These are phyloP conservation scores for Drosophila kepulauana DNA, from an alignment of 1,140 invertebrate species.

Conservation along the genomic window DNA sequence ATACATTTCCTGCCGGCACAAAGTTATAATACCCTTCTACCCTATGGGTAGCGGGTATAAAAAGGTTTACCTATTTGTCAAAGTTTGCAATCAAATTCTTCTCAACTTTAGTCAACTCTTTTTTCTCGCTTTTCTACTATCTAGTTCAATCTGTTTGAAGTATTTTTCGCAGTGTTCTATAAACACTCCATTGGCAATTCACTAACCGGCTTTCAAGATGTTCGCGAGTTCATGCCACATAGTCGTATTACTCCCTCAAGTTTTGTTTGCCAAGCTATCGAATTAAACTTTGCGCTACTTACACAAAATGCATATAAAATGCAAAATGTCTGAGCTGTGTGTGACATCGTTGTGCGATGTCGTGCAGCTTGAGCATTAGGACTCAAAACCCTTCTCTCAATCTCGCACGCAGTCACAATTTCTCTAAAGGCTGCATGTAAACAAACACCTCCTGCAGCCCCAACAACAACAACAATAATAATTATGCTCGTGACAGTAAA, in stretches of 20 bases:
- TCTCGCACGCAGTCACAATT: slow-evolving; percentile 41
- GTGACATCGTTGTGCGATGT: too few relatives aligned
- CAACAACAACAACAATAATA: slow-evolving; percentile 41
- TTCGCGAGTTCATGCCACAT: background rate
- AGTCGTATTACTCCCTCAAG: background rate
- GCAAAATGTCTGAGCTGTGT: slow-evolving; percentile 28
- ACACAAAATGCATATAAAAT: slow-evolving; percentile 33
- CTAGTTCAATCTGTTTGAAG: background rate
- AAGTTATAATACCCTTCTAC: too few relatives aligned
- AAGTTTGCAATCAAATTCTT: too few relatives aligned
- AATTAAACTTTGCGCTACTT: slow-evolving; percentile 51
- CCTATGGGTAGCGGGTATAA: too few relatives aligned
- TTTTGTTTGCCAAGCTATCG: slow-evolving; percentile 50
- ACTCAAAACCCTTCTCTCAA: background rate
- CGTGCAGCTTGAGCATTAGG: background rate
- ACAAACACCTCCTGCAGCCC: slow-evolving; percentile 65
- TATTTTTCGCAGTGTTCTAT: background rate
- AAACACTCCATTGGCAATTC: background rate
- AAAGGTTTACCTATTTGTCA: too few relatives aligned
- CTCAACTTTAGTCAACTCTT: too few relatives aligned
- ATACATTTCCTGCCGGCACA: too few relatives aligned
- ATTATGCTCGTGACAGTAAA: slow-evolving; percentile 63
- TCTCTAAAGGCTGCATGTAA: slow-evolving; percentile 49
- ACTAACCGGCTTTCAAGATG: background rate
- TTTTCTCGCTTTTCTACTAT: too few relatives aligned